Evolutionary conservation across 2,888 invertebrate genomes (phyloP).

Genomic region (Empis stercorea): DNA sequence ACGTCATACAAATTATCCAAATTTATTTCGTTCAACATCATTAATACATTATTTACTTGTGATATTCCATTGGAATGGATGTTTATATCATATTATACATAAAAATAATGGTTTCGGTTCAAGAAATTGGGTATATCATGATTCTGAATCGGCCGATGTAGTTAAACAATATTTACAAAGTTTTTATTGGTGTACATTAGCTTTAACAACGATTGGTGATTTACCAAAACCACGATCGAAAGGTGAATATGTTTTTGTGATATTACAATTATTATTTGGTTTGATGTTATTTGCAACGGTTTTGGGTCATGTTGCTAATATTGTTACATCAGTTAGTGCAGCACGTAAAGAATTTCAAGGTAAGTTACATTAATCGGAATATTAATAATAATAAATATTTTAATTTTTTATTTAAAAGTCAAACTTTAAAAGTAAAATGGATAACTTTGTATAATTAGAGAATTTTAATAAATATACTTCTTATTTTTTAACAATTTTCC

Average conservation of each 20-base stretch:
- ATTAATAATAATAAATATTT: too few relatives aligned
- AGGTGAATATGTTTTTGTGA: conserved; percentile 91
- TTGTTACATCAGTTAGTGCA: conserved; percentile 93
- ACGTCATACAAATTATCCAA: conserved; percentile 97
- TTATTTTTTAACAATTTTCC: too few relatives aligned
- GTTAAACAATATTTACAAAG: conserved; percentile 93
- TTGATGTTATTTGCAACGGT: conserved; percentile 91
- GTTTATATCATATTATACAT: conserved; percentile 93
- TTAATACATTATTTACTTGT: conserved; percentile 92
- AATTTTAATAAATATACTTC: too few relatives aligned
- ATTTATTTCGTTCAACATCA: conserved; percentile 84
- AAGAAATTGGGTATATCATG: conserved; percentile 83
- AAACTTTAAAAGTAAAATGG: too few relatives aligned
- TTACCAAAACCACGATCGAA: conserved; percentile 83
- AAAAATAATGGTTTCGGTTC: conserved; percentile 91
- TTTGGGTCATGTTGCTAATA: conserved; percentile 94
- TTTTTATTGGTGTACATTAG: conserved; percentile 96
- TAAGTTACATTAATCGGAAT: conserved; percentile 38
- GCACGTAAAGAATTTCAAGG: conserved; percentile 98
- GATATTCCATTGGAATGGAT: conserved; percentile 99
- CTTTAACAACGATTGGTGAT: conserved; percentile 90
- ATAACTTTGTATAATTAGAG: too few relatives aligned
- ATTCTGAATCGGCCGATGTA: conserved; percentile 74
- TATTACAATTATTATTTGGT: conserved; percentile 86
- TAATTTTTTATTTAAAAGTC: too few relatives aligned